Conservation (phyloP, 2,888 invertebrate genomes). For the Acrobeloides nanus region DNA sequence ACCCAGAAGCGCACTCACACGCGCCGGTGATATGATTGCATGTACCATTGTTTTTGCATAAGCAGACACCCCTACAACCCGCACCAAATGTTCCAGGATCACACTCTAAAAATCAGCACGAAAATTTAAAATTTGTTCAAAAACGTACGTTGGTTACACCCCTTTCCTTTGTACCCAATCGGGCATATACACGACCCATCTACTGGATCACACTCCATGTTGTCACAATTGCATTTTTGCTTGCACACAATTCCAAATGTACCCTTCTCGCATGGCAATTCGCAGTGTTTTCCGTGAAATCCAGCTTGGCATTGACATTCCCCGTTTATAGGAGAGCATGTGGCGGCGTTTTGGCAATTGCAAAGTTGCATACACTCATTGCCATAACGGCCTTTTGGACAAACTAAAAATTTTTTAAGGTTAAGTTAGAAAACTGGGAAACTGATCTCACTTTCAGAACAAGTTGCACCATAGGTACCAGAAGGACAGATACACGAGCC, state of each 20-base stretch:
- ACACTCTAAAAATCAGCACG: slow-evolving; percentile 22
- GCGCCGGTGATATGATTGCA: slow-evolving; percentile 80
- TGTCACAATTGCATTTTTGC: slow-evolving; percentile 48
- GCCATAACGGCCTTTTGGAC: slow-evolving; percentile 51
- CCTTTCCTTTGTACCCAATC: slow-evolving; percentile 37
- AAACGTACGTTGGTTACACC: slow-evolving; percentile 23
- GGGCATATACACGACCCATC: slow-evolving; percentile 47
- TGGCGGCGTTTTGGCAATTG: slow-evolving; percentile 42
- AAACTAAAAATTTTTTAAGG: slow-evolving; percentile 39
- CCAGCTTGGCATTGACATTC: slow-evolving; percentile 52
- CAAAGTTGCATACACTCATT: slow-evolving; percentile 49
- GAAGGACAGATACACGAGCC: slow-evolving; percentile 54
- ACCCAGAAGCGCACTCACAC: slow-evolving; percentile 56
- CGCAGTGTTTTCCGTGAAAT: slow-evolving; percentile 43
- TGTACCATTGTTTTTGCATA: slow-evolving; percentile 62
- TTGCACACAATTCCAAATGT: slow-evolving; percentile 72
- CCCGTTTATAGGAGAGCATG: slow-evolving; percentile 28
- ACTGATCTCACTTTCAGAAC: slow-evolving; percentile 42
- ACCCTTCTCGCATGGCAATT: slow-evolving; percentile 69
- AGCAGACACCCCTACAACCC: slow-evolving; percentile 44
- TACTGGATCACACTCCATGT: slow-evolving; percentile 38
- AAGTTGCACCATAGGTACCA: slow-evolving; percentile 50
- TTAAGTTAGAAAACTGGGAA: not conserved
- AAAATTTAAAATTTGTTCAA: too few relatives aligned
- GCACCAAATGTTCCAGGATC: slow-evolving; percentile 42